Evolutionary conservation across 1,140 invertebrate species (phyloP), one percentile per base, ranked within the genome.

Genomic region (Calycopis cecrops): DNA sequence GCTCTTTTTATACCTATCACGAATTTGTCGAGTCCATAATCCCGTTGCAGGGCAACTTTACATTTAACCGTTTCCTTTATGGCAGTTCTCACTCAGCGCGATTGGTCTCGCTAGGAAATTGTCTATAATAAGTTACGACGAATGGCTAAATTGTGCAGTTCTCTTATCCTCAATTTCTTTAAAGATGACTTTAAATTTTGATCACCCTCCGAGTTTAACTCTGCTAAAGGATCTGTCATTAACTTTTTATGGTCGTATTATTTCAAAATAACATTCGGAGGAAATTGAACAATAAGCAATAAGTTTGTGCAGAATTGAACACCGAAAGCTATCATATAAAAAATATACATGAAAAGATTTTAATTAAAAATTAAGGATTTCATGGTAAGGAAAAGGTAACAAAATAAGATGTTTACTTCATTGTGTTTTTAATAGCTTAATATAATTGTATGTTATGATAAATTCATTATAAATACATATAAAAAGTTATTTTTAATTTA

Each of bases 81-180:
- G 60, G 76, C 67, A 64, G 59, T 69, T 76, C 71, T 79, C 76
- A 81, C 78, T 84, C 76, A 77, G 69, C 56, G 60, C 75, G 73
- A 84, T 84, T 84, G 79, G 74, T 79, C 74, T 66, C 65, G 68
- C 65, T 77, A 73, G 75, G 71, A 78, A 79, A 82, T 82, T 73
- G 71, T 76, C 74, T 73, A 76, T 76, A 76, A 74, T 79, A 78
- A 82, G 57, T 76, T 73, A 82, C 70, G 67, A 68, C 66, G 72
- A 70, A 79, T 74, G 63, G 70, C 59, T 56, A 63, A 64, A 71
- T 69, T 73, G 71, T 73, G 65, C 67, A 72, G 68, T 75, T 65
- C 67, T 71, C 63, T 72, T 71, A 71, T 70, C 63, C 64, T 62
- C 61, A 67, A 65, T 78, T 73, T 69, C 69, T 65, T 65, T 63